Base-by-base conservation (phyloP, 2,888 invertebrate genomes). In the Eristalinus sepulchralis region DNA sequence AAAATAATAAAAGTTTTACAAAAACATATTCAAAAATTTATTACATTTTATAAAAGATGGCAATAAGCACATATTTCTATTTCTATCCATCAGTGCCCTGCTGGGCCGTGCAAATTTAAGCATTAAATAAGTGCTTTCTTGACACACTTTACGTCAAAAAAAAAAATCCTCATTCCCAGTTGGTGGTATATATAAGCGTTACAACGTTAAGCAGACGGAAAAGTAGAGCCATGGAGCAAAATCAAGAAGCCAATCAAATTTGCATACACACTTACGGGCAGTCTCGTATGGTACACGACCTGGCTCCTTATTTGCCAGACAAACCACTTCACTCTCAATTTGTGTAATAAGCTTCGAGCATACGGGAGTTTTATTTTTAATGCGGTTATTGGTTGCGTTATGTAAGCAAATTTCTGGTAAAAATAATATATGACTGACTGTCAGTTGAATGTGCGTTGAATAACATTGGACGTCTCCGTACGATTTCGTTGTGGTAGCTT, bases 321-420 rank as follows among this genome's bases (percentile, higher is more conserved):
- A 64, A 33, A 27, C 20, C 20, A 66, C 27, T 75, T 27, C 47
- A 71, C 20, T 57, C 33, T 17, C 33, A 10, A 27, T 24, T 20
- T 17, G 20, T 72, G n/a, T 13, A 72, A 62, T 55, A 64, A 64
- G 24, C 39, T 8, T 27, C 33, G 34, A 27, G 36, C 13, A 57
- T 36, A 64, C 27, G 57, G 57, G 36, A 47, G 31, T 75, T 33
- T 59, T 66, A 1, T 66, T 39, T 64, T 39, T 39, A 8, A 36
- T 55, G 20, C 55, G 64, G 39, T 47, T 47, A 47, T 47, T 47
- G 47, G 47, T 47, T 47, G 17, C 39, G 22, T 39, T 31, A 66
- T 24, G 66, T 47, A 70, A 31, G 59, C 13, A 75, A 67, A 10
- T 39, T 39, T 57, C 66, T 75, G 31, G 27, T 59, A 36, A 75